Conservation (phyloP, 2,797 vertebrate genomes). For the Chloroceryle inda region DNA sequence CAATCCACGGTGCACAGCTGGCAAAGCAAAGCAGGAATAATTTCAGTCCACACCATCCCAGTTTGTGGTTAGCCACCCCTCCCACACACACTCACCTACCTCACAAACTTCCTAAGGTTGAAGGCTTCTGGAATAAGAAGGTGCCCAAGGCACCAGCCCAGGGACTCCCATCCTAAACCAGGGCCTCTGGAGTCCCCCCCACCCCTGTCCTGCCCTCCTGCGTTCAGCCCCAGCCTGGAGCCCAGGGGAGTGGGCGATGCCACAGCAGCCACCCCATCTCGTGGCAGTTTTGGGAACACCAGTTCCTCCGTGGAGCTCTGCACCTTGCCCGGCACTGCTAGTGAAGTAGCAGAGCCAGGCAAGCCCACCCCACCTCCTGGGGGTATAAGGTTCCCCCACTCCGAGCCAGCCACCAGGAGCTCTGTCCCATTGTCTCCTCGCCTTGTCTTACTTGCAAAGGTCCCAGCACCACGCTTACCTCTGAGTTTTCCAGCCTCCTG, state of each 20-base stretch:
- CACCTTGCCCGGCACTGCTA: no score
- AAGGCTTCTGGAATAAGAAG: not conserved
- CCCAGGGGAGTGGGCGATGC: not conserved
- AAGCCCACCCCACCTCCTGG: not conserved
- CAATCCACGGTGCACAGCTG: not conserved
- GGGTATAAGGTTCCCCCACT: not conserved
- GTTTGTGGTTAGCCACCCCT: not conserved
- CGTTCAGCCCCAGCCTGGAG: not conserved
- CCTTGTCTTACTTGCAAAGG: no score
- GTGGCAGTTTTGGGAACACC: not conserved
- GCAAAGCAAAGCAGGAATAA: no score
- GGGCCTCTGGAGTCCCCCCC: fast-evolving
- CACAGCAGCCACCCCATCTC: not conserved
- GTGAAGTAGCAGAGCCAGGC: not conserved
- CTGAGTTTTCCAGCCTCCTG: not conserved
- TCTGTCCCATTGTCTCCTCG: not conserved
- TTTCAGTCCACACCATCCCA: not conserved
- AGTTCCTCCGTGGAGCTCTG: fast-evolving
- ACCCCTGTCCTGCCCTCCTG: not conserved
- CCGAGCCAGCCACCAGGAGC: not conserved
- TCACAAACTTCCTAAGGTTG: not conserved
- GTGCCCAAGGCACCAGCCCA: not conserved
- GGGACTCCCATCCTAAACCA: no score
- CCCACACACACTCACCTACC: no score
- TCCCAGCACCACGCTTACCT: not conserved